These are phyloP conservation scores for Trematomus bernacchii DNA, from an alignment of 2,797 vertebrate genomes.

Conservation along the genomic window DNA sequence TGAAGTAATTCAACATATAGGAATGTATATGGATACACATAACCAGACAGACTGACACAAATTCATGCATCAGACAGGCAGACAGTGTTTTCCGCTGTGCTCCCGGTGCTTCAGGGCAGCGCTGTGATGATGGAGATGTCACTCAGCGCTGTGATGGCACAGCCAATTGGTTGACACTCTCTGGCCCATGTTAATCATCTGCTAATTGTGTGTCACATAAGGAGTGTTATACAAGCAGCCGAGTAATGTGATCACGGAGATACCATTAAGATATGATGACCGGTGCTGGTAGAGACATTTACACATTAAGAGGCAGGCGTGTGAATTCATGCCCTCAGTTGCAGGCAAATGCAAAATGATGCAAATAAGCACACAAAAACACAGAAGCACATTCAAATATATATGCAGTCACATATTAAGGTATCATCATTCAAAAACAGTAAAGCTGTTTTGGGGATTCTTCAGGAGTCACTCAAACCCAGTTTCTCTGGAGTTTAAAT, in stretches of 20 bases:
- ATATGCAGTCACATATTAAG: background rate
- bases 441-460: conserved; percentile 16
- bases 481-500: conserved; percentile 57
- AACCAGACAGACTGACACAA: conserved; percentile 13
- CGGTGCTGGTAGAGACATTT: conserved; percentile 3
- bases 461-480: conserved; percentile 40
- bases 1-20: background rate
- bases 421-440: background rate
- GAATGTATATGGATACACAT: background rate
- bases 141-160: conserved; percentile 64
- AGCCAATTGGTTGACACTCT: conserved; percentile 79
- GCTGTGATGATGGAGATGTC: conserved; percentile 75
- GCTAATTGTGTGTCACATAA: conserved; percentile 76
- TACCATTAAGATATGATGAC: conserved; percentile 71
- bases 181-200: conserved; percentile 73
- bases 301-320: background rate
- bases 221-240: conserved; percentile 77
- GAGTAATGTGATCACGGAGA: conserved; percentile 76
- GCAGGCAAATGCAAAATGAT: conserved; percentile 38
- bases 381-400: conserved; percentile 16
- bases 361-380: conserved; percentile 43
- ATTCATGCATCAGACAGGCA: background rate
- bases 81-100: conserved; percentile 13
- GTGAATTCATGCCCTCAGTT: background rate
- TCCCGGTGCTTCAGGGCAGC: conserved; percentile 28